phyloP scores from a whole-genome alignment of 2,113 vertebrate genomes.

The Indicator maculatus region DNA sequence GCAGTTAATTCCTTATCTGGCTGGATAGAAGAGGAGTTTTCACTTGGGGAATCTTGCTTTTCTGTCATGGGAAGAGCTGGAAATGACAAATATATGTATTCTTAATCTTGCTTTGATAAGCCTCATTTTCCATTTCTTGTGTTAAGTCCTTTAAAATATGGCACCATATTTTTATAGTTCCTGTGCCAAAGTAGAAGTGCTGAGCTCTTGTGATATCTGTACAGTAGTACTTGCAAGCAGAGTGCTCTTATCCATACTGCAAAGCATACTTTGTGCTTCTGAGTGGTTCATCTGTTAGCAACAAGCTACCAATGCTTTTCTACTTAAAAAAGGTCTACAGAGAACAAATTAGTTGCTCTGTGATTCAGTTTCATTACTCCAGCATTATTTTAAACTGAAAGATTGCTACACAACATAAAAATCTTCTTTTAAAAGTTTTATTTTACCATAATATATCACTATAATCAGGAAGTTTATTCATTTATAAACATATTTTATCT shows the following conservation, averaged over 20 bases:
- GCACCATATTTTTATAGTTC: not conserved
- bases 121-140: not conserved
- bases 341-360: not conserved
- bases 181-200: not conserved
- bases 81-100: not conserved
- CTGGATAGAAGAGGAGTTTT: not conserved
- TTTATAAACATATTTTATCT: slow-evolving; percentile 83
- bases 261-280: not conserved
- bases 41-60: not conserved
- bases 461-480: slow-evolving; percentile 77
- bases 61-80: not conserved
- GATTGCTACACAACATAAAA: not conserved
- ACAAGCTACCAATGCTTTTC: not conserved
- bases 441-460: slow-evolving; percentile 36
- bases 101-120: not conserved
- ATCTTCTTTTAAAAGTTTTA: not conserved
- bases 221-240: not conserved
- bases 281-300: not conserved
- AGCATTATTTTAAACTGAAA: not conserved
- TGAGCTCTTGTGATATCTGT: not conserved
- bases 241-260: not conserved
- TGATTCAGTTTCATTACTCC: not conserved
- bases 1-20: not conserved
- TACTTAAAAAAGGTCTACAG: not conserved
- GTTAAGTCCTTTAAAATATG: not conserved